A percentile compares a stretch with the other conserved stretches of the same genome.
phyloP scores from a whole-genome alignment of 2,888 invertebrate genomes.

The Pilophorus perplexus region DNA sequence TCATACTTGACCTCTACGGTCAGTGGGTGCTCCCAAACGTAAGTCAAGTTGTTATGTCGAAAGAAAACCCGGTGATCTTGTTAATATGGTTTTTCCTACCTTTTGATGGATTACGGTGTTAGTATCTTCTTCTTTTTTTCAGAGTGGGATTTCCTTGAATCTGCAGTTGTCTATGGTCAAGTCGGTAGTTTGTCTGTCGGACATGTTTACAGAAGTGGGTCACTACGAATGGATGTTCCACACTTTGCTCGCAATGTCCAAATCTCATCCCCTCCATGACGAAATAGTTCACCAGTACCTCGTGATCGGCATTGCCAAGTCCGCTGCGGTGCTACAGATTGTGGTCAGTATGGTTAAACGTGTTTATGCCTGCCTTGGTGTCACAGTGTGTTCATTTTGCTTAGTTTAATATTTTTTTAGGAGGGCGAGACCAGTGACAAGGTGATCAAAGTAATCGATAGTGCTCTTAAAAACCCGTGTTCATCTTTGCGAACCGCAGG shows the following conservation, averaged over 20 bases:
- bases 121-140: no score
- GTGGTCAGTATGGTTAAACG: conserved; percentile 51
- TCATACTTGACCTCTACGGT: conserved; percentile 84
- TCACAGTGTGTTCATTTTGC: background rate
- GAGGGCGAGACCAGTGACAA: conserved; percentile 61
- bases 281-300: conserved; percentile 72
- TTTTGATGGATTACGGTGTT: no score
- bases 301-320: conserved; percentile 65
- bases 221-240: conserved; percentile 80
- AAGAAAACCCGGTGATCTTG: background rate
- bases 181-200: conserved; percentile 70
- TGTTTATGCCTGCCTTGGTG: background rate
- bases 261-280: conserved; percentile 69
- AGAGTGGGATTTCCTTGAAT: conserved; percentile 45
- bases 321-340: conserved; percentile 64
- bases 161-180: conserved; percentile 57
- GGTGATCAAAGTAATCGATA: conserved; percentile 61
- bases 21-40: conserved; percentile 67
- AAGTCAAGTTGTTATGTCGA: conserved; percentile 47
- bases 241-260: conserved; percentile 64
- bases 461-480: conserved; percentile 62
- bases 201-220: conserved; percentile 69
- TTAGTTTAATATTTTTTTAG: conserved; percentile 51
- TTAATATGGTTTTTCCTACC: background rate
- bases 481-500: conserved; percentile 62